phyloP scores from a whole-genome alignment of 2,888 invertebrate species.

The Muschampia plurimacula region DNA sequence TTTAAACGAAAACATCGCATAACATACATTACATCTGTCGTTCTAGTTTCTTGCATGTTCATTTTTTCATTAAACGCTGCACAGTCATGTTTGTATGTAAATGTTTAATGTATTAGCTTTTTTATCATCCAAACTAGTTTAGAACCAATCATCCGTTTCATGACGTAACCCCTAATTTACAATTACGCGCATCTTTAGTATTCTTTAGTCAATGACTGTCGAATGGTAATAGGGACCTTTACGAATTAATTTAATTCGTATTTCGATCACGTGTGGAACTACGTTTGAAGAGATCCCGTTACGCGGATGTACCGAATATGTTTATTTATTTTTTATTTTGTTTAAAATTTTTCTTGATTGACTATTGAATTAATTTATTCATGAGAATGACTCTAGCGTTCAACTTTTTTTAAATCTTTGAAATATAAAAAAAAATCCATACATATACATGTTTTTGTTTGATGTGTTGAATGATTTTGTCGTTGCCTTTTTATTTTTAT shows the following conservation, averaged over 20 bases:
- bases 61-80: slow-evolving; percentile 4
- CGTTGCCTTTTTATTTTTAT: too few relatives aligned
- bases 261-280: slow-evolving; percentile 46
- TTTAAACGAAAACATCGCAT: slow-evolving; percentile 11
- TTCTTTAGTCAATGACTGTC: slow-evolving; percentile 45
- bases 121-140: slow-evolving; percentile 32
- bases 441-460: too few relatives aligned
- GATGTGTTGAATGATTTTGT: too few relatives aligned
- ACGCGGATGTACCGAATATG: slow-evolving; percentile 44
- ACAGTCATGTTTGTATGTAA: slow-evolving; percentile 12
- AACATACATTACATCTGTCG: slow-evolving; percentile 28
- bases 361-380: neutral
- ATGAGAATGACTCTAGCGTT: neutral
- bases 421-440: neutral
- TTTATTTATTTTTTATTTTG: too few relatives aligned
- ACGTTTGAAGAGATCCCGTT: slow-evolving; percentile 49
- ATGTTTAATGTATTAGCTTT: slow-evolving; percentile 16
- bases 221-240: slow-evolving; percentile 49
- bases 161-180: slow-evolving; percentile 44
- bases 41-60: slow-evolving; percentile 22
- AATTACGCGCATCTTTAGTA: slow-evolving; percentile 40
- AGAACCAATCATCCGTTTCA: slow-evolving; percentile 6
- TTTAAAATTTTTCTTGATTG: neutral
- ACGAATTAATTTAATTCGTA: slow-evolving; percentile 47
- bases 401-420: neutral